phyloP scores from a whole-genome alignment of 1,140 invertebrate genomes.

The Meteorus sp. region DNA sequence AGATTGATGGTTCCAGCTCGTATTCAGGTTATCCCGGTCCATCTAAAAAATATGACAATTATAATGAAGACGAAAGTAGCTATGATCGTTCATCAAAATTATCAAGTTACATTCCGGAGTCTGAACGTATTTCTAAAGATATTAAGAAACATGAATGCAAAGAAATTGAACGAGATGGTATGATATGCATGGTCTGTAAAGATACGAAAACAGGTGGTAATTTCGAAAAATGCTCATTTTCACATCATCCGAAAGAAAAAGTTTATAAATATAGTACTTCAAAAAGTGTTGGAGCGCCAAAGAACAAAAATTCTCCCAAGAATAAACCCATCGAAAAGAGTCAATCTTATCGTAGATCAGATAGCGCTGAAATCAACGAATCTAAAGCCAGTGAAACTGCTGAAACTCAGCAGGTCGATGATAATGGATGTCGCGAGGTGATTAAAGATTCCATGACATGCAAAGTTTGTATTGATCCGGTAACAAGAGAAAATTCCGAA shows the following conservation, averaged over 20 bases:
- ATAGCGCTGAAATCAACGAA: conserved; percentile 39
- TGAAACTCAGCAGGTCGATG: conserved; percentile 51
- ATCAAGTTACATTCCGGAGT: conserved; percentile 7
- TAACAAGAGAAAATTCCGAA: conserved; percentile 72
- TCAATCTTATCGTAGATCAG: conserved; percentile 5
- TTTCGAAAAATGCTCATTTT: conserved; percentile 72
- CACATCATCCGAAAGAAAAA: conserved; percentile 69
- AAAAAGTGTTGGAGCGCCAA: conserved; percentile 48
- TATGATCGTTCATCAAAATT: conserved; percentile 19
- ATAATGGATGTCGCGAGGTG: conserved; percentile 8
- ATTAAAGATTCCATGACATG: conserved; percentile 65
- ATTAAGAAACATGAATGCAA: conserved; percentile 51
- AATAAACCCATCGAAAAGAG: conserved; percentile 7
- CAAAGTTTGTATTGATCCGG: conserved; percentile 68
- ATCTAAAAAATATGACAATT: conserved; percentile 32
- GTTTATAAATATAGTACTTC: conserved; percentile 65
- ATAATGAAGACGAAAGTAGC: conserved; percentile 36
- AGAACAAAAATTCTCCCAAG: neutral
- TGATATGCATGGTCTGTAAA: conserved; percentile 69
- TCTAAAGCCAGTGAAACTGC: conserved; percentile 42
- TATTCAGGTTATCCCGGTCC: conserved; percentile 32
- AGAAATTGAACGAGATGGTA: conserved; percentile 64
- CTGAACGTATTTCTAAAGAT: conserved; percentile 9
- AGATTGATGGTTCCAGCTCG: conserved; percentile 27
- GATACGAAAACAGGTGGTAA: conserved; percentile 70